Percentiles rank a stretch among this genome's conserved stretches.
phyloP scores from a whole-genome alignment of 92 coral and sea anemone species.

The Epizoanthus illoricatus region DNA sequence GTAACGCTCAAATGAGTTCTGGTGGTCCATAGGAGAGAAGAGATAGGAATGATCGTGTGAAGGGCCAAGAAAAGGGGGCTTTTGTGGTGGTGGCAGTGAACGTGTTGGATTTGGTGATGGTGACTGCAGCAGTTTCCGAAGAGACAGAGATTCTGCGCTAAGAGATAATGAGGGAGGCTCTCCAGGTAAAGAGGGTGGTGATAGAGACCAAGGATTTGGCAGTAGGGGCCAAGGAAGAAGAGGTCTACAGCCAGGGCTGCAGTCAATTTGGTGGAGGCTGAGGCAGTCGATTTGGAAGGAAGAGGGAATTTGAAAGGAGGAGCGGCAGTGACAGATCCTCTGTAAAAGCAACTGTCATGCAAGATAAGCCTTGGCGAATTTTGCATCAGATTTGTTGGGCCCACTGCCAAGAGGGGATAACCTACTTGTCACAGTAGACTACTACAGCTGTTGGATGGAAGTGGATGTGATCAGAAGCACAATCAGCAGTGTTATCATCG shows the following conservation, averaged over 20 bases:
- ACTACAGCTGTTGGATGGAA: constrained; percentile 66
- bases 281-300: constrained; percentile 83
- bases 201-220: constrained; percentile 70
- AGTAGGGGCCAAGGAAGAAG: constrained; percentile 69
- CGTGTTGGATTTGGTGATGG: constrained; percentile 33
- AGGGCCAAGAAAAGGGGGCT: constrained; percentile 72
- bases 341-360: constrained; percentile 46
- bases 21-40: constrained; percentile 81
- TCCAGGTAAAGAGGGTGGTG: constrained; percentile 75
- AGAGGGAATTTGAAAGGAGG: constrained; percentile 95
- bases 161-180: constrained; percentile 65
- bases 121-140: constrained; percentile 62
- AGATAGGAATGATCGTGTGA: constrained; percentile 75
- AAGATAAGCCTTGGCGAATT: constrained; percentile 54
- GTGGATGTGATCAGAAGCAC: constrained; percentile 51
- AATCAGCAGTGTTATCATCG: constrained; percentile 44
- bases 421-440: constrained; percentile 56
- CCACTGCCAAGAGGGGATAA: constrained; percentile 62
- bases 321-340: constrained; percentile 95
- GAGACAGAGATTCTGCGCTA: constrained; percentile 63
- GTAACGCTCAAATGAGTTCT: constrained; percentile 75
- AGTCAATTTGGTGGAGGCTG: constrained; percentile 74
- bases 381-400: constrained; percentile 47
- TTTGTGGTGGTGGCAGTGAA: constrained; percentile 57
- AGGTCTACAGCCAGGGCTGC: constrained; percentile 68